Percentiles rank a stretch among this genome's conserved stretches.
phyloP scores from a whole-genome alignment of 2,888 invertebrate genomes.

The Caenorhabditis sp. region DNA sequence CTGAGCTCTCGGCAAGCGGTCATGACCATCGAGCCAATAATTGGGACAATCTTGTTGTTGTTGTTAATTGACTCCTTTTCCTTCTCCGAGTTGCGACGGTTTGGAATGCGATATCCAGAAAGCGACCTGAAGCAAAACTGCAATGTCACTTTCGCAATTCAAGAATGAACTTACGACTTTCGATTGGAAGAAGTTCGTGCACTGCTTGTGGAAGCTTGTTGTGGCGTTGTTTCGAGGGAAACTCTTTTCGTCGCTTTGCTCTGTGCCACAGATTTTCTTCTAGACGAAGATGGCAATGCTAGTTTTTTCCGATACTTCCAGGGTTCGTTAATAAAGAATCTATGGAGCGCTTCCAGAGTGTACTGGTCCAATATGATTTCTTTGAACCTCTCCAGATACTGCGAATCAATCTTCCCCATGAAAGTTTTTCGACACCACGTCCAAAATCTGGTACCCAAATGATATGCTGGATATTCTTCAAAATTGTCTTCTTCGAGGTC shows the following conservation, averaged over 20 bases:
- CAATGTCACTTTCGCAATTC: not conserved
- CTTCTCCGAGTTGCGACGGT: slow-evolving; percentile 34
- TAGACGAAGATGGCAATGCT: not conserved
- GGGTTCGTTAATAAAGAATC: slow-evolving; percentile 59
- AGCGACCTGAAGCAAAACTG: slow-evolving; percentile 11
- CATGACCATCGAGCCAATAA: slow-evolving; percentile 41
- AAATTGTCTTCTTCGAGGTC: slow-evolving; percentile 54
- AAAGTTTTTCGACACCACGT: slow-evolving; percentile 56
- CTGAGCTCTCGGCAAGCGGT: slow-evolving; percentile 37
- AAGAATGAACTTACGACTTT: no score
- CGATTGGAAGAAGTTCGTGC: not conserved
- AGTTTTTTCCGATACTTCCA: slow-evolving; percentile 57
- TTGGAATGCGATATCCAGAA: slow-evolving; percentile 39
- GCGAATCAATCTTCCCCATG: slow-evolving; percentile 48
- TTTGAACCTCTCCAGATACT: slow-evolving; percentile 55
- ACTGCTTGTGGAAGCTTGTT: not conserved
- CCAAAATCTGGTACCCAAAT: slow-evolving; percentile 62
- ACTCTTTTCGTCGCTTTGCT: slow-evolving; percentile 21
- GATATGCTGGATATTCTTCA: slow-evolving; percentile 52
- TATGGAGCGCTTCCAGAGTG: slow-evolving; percentile 31
- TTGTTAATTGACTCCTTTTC: slow-evolving; percentile 34
- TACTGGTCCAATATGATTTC: slow-evolving; percentile 42
- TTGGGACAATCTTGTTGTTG: slow-evolving; percentile 51
- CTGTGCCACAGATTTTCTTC: slow-evolving; percentile 13
- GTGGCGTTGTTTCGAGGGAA: slow-evolving; percentile 24